Conservation (phyloP, 1,140 invertebrate genomes). For the Euwallacea fornicatus region DNA sequence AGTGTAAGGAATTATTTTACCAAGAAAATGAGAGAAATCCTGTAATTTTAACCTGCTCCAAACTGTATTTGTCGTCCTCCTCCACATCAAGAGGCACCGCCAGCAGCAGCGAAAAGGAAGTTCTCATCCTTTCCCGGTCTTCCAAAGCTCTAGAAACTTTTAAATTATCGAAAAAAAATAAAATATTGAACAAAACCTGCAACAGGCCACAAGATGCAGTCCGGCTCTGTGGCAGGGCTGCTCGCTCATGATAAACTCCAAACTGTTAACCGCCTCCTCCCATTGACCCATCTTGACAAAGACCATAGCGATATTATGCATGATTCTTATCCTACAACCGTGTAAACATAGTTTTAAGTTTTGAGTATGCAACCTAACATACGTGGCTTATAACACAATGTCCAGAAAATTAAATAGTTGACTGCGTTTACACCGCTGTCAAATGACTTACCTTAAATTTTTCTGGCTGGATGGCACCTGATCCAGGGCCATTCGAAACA, state of each 20-base stretch:
- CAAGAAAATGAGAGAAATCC: no score
- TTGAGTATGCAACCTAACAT: no score
- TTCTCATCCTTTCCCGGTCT: slow-evolving; percentile 93
- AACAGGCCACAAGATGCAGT: slow-evolving; percentile 90
- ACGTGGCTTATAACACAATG: no score
- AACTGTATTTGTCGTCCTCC: slow-evolving; percentile 77
- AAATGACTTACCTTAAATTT: slow-evolving; percentile 71
- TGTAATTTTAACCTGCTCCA: slow-evolving; percentile 45
- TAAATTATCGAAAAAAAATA: background rate
- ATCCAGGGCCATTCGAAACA: slow-evolving; percentile 58
- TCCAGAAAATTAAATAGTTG: background rate
- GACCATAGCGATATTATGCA: slow-evolving; percentile 97
- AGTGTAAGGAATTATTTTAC: no score
- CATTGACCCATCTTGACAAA: slow-evolving; percentile 96
- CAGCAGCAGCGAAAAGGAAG: slow-evolving; percentile 86
- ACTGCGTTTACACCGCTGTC: background rate
- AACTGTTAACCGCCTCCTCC: slow-evolving; percentile 91
- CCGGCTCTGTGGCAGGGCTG: slow-evolving; percentile 81
- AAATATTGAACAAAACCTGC: slow-evolving; percentile 56
- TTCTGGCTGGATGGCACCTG: slow-evolving; percentile 75
- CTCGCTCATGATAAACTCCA: slow-evolving; percentile 98
- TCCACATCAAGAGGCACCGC: slow-evolving; percentile 84
- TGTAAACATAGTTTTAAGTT: background rate
- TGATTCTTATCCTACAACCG: slow-evolving; percentile 86
- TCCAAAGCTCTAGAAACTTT: slow-evolving; percentile 70